A percentile compares a stretch with the other conserved stretches of the same genome.
Conservation (phyloP, 2,797 vertebrate genomes). For the Pteropus rufus region DNA sequence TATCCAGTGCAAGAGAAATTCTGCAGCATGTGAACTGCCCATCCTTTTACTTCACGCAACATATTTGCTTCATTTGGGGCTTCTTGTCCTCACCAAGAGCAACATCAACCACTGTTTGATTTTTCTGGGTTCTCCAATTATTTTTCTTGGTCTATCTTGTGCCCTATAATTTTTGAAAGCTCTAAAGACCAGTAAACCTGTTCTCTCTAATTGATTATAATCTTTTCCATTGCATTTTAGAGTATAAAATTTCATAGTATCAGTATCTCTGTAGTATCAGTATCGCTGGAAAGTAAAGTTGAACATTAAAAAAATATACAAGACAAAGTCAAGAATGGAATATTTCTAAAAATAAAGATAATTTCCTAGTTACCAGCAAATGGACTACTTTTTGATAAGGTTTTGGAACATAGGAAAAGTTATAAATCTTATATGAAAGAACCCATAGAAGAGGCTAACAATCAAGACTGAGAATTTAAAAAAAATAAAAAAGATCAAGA, state of each 20-base stretch:
- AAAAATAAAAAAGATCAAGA: too few relatives aligned
- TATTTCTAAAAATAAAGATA: background rate
- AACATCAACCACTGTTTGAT: background rate
- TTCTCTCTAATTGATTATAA: background rate
- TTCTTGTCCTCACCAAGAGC: background rate
- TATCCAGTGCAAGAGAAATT: background rate
- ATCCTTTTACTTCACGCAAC: background rate
- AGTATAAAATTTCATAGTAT: constrained; percentile 1
- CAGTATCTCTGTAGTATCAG: background rate
- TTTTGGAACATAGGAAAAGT: background rate
- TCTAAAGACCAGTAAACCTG: background rate
- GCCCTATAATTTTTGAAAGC: background rate
- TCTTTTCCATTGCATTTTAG: background rate
- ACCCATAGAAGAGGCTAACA: background rate
- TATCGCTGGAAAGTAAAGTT: background rate
- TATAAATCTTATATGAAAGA: background rate
- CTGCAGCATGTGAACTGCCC: background rate
- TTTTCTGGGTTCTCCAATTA: background rate
- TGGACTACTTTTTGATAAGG: background rate
- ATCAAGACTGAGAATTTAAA: background rate
- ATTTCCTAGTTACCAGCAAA: background rate
- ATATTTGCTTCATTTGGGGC: background rate
- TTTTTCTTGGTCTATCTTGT: background rate
- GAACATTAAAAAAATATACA: background rate
- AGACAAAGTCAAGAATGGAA: background rate